A percentile compares a stretch with the other conserved stretches of the same genome.
Conservation (phyloP, 2,113 vertebrate genomes). For the Herpailurus yagouaroundi region DNA sequence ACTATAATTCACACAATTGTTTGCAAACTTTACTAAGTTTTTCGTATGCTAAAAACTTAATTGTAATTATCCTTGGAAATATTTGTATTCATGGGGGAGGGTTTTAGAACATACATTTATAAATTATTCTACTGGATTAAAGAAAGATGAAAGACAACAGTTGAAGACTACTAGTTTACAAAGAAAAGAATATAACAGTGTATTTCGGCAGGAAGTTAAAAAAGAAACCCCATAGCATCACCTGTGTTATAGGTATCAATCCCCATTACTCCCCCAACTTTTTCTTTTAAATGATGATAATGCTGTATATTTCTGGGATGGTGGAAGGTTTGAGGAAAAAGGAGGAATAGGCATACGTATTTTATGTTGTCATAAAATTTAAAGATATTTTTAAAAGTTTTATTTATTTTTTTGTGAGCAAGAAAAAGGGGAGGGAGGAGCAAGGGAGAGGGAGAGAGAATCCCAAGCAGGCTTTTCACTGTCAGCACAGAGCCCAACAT, state of each 20-base stretch:
- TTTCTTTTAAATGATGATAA: background rate
- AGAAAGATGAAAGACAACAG: background rate
- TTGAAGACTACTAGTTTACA: background rate
- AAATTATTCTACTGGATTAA: background rate
- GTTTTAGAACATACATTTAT: background rate
- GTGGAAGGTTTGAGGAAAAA: background rate
- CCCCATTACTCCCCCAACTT: background rate
- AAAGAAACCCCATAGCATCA: background rate
- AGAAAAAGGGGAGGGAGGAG: too few species aligned
- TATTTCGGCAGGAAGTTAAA: background rate
- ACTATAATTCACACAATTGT: background rate
- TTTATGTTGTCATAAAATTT: background rate
- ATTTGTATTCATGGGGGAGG: background rate
- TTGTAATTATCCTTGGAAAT: background rate
- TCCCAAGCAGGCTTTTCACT: too few species aligned
- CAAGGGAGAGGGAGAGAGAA: too few species aligned
- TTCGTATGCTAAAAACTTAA: background rate
- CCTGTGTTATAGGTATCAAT: background rate
- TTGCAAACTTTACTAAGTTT: background rate
- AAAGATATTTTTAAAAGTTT: background rate
- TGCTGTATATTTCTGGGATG: background rate
- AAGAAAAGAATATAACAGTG: background rate
- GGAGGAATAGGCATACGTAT: background rate
- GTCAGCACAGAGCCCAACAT: too few species aligned
- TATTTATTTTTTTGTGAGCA: background rate